phyloP scores from a whole-genome alignment of 2,113 vertebrate species.

The Callaeas wilsoni region DNA sequence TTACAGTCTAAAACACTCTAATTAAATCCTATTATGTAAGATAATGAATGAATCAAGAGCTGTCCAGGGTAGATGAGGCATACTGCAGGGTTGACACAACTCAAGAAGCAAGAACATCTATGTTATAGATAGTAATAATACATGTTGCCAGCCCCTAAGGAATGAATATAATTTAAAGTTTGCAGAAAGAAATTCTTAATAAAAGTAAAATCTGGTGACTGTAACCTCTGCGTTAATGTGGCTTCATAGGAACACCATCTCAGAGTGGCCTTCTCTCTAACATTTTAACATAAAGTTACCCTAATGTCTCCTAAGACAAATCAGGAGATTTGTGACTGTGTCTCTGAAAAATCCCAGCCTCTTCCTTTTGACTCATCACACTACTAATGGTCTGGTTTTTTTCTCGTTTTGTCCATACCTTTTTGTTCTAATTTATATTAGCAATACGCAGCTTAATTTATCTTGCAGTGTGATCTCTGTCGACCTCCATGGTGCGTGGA shows the following conservation, averaged over 20 bases:
- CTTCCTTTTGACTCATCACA: background rate
- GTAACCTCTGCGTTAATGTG: background rate
- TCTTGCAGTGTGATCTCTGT: background rate
- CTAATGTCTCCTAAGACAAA: background rate
- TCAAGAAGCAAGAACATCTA: background rate
- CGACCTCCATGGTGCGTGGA: background rate
- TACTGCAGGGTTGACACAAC: background rate
- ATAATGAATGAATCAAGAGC: background rate
- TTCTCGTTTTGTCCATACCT: background rate
- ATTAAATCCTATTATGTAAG: background rate
- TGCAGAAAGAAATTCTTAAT: background rate
- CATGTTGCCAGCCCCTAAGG: background rate
- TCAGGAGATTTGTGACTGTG: background rate
- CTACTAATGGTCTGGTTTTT: background rate
- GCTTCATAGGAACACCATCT: background rate
- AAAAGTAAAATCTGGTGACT: background rate
- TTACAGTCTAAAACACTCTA: background rate
- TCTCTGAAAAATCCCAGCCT: background rate
- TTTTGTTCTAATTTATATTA: background rate
- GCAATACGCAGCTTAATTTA: background rate
- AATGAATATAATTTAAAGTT: background rate
- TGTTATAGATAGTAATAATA: background rate
- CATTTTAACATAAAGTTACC: background rate
- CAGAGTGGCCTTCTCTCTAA: background rate
- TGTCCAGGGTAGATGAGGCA: background rate